Base-by-base conservation (phyloP, 2,113 vertebrate species). In the Carassius gibelio region DNA sequence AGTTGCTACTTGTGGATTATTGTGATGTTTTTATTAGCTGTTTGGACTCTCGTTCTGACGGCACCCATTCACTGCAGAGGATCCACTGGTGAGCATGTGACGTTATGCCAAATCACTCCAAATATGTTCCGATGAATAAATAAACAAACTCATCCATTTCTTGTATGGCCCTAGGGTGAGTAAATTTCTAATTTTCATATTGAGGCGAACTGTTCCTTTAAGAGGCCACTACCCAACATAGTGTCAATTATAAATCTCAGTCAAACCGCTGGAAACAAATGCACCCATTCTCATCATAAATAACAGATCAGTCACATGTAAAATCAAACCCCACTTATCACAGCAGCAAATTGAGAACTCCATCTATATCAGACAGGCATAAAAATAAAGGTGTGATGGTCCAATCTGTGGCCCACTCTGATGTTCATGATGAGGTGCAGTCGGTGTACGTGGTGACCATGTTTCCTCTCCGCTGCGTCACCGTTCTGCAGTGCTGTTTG, bases 371-470 rank as follows among this genome's bases (percentile, higher is more conserved):
- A 78, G 57, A 42, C 78, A 78, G 57, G 34, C 52, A 55, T 26
- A 7, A 84, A 75, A 84, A 34, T 57, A 82, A 62, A 85, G 81
- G 17, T 68, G 64, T 83, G 71, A 77, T 30, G 5, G 75, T 85
- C 26, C 42, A 45, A 66, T 64, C 48, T 50, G 66, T 30, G 5
- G 75, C 84, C 26, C 45, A 48, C 71, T 36, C n/a, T 62, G 66
- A 19, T 15, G 76, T 64, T 91, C 85, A 94, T n/a, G 93, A 91
- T 23, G 91, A 87, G 4, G 96, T 97, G 90, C 98, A 99, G 93
- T 99, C 98, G 0, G 97, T 99, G 82, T 98, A 99, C 0, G 98
- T 99, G 45, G 98, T 98, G 85, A 99, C 97, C 97, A 99, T 98
- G 84, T 99, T 99, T 87, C 98, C 98, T 93, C 96, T 94, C 74